Conservation (phyloP, 2,113 vertebrate genomes). For the Zeus faber region DNA sequence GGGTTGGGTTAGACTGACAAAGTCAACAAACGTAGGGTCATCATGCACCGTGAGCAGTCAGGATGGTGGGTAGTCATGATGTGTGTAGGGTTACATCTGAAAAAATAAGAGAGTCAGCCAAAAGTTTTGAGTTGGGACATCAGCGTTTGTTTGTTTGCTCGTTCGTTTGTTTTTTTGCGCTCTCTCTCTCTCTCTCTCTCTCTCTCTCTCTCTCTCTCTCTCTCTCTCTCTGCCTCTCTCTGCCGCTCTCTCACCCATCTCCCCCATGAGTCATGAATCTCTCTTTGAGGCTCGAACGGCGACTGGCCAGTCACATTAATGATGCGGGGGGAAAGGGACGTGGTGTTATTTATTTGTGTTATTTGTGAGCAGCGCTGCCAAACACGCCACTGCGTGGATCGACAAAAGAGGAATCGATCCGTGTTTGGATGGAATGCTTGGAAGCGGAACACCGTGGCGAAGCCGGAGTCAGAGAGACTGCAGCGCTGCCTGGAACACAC, state of each 20-base stretch:
- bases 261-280: conserved; percentile 12
- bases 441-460: no score
- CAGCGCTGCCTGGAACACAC: conserved; percentile 25
- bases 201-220: neutral
- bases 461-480: no score
- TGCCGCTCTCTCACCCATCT: neutral
- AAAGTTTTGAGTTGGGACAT: no score
- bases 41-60: no score
- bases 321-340: conserved; percentile 28
- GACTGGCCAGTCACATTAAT: conserved; percentile 41
- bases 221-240: neutral
- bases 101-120: no score
- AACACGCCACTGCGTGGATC: conserved; percentile 44
- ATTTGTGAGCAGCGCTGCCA: conserved; percentile 48
- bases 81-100: no score
- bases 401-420: conserved; percentile 23
- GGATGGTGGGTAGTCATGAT: no score
- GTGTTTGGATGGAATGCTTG: conserved; percentile 35
- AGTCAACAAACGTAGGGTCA: no score
- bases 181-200: neutral
- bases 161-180: neutral
- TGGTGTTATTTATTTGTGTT: no score
- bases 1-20: no score
- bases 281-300: conserved; percentile 23
- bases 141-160: no score